phyloP scores from a whole-genome alignment of 2,797 vertebrate genomes.

The Siniperca obscura region DNA sequence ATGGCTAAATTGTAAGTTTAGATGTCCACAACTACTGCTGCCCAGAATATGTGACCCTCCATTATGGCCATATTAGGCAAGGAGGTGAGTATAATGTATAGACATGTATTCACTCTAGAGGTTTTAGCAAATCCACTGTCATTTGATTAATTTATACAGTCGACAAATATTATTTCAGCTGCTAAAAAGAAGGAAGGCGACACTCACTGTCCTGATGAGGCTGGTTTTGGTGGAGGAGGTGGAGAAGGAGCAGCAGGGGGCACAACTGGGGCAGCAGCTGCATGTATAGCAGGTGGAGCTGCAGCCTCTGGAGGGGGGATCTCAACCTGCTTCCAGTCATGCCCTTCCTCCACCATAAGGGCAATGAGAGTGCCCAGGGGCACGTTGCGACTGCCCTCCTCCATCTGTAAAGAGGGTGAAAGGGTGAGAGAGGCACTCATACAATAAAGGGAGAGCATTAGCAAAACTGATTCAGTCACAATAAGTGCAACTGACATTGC shows the following conservation, averaged over 20 bases:
- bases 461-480: conserved; percentile 2
- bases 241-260: conserved; percentile 59
- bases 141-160: not conserved
- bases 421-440: not conserved
- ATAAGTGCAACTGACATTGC: not conserved
- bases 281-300: conserved; percentile 51
- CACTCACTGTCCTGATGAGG: conserved; percentile 85
- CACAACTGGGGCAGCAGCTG: conserved; percentile 42
- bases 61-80: not conserved
- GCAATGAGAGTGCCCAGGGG: conserved; percentile 91
- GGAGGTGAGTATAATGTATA: not conserved
- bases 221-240: conserved; percentile 63
- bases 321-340: conserved; percentile 95
- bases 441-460: not conserved
- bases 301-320: conserved; percentile 82
- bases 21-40: not conserved
- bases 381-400: conserved; percentile 92
- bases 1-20: not conserved
- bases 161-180: not conserved
- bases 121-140: not conserved
- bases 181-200: not conserved
- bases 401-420: conserved; percentile 81
- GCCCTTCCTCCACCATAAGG: conserved; percentile 94
- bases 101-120: not conserved
- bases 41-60: not conserved